Evolutionary conservation across 1,140 invertebrate genomes (phyloP), one percentile per base, ranked within the genome.

Genomic region (Maconellicoccus hirsutus): DNA sequence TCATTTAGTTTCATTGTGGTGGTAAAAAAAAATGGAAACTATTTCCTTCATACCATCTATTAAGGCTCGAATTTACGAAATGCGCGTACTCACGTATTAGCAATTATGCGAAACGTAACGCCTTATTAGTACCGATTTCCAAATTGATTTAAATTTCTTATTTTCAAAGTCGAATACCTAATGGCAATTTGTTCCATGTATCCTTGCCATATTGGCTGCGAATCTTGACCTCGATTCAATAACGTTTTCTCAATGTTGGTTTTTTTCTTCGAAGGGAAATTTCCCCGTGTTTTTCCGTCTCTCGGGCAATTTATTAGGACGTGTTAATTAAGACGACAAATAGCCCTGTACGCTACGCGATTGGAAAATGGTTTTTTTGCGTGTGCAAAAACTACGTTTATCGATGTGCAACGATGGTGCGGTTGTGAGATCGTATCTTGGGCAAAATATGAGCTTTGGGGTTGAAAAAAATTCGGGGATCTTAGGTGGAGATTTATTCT

Each of bases 51-150:
- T 7, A 38, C 6, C 14, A 38, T 38, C 33, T 38, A 38, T 38
- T 3, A 33, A 12, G 29, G 29, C 29, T 33, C 42, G 42, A 52
- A 52, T 8, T 52, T 52, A 52, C 16, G n/a, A 52, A 52, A 52
- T 52, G 42, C 42, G 42, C 4, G 42, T 52, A 52, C 42, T 52
- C 42, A 52, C n/a, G 12, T 52, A 52, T 16, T 52, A 19, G n/a
- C 42, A 19, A 52, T 52, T 16, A 52, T 19, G 42, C 16, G 42
- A 52, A 52, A 52, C 42, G 42, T 52, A 52, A 52, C 42, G 42
- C 42, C 42, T 52, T 52, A 52, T 52, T 52, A 52, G 42, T 52
- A 52, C 42, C 42, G 42, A 52, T 52, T 52, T 52, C n/a, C 42
- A 19, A 52, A 52, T 52, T 52, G 16, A 19, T 52, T 52, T 52